These are phyloP conservation scores for Morbakka virulenta DNA, from an alignment of 30 jellyfish, hydroid and myxozoan species.

Conservation along the genomic window DNA sequence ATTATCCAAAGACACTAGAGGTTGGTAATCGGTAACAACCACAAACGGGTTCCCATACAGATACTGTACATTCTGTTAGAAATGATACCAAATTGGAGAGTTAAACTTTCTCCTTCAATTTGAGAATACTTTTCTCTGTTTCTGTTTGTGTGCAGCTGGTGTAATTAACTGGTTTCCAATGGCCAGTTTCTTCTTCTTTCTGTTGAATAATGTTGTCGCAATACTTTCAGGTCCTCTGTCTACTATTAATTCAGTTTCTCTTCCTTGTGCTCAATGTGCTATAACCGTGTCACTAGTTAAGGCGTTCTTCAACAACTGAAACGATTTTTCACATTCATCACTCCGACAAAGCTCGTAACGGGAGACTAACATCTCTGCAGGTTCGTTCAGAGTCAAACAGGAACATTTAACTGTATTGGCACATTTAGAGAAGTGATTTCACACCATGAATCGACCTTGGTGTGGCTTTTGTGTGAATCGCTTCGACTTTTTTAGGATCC, in stretches of 20 bases:
- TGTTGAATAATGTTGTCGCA: too few relatives aligned
- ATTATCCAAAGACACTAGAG: too few relatives aligned
- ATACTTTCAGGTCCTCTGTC: too few relatives aligned
- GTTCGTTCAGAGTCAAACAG: conserved; percentile 12
- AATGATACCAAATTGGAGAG: too few relatives aligned
- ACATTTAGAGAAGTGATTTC: conserved; percentile 21
- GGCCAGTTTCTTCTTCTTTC: conserved; percentile 15
- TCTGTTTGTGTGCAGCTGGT: too few relatives aligned
- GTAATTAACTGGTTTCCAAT: conserved; percentile 18
- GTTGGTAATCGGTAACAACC: too few relatives aligned
- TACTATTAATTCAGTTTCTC: conserved; percentile 18
- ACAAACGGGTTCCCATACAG: too few relatives aligned
- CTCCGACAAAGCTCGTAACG: conserved; percentile 33
- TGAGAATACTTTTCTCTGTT: too few relatives aligned
- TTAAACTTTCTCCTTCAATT: too few relatives aligned
- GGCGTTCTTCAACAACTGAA: background rate
- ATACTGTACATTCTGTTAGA: conserved; percentile 9
- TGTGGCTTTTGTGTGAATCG: background rate
- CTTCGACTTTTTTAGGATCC: too few relatives aligned
- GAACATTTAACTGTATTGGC: conserved; percentile 31
- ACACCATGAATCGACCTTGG: conserved; percentile 4
- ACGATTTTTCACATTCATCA: too few relatives aligned
- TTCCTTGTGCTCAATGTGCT: conserved; percentile 29
- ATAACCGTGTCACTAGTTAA: conserved; percentile 22
- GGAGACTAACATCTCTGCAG: conserved; percentile 14